Conservation (phyloP, 2,888 invertebrate genomes). For the Hyles lineata region DNA sequence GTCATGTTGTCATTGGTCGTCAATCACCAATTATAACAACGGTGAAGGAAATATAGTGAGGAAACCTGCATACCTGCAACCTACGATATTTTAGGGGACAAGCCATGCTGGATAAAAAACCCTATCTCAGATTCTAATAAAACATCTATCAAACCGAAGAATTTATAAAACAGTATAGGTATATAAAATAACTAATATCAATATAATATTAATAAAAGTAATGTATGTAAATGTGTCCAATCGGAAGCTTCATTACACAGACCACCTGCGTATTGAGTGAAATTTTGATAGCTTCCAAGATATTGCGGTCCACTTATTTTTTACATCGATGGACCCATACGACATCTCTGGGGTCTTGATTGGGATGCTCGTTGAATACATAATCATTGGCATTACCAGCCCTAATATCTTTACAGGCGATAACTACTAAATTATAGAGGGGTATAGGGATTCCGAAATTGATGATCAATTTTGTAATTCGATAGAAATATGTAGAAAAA, state of each 20-base stretch:
- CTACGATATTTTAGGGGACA: too few species aligned
- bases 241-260: background rate
- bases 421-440: slow-evolving; percentile 5
- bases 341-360: slow-evolving; percentile 9
- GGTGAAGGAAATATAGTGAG: too few species aligned
- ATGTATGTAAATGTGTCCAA: background rate
- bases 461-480: background rate
- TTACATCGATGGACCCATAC: background rate
- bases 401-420: slow-evolving; percentile 5
- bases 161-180: too few species aligned
- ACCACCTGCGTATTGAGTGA: slow-evolving; percentile 28
- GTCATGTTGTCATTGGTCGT: too few species aligned
- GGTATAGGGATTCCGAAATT: background rate
- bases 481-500: too few species aligned
- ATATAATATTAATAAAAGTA: background rate
- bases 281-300: slow-evolving; percentile 26
- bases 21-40: too few species aligned
- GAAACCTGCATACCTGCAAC: too few species aligned
- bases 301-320: slow-evolving; percentile 22
- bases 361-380: slow-evolving; percentile 22
- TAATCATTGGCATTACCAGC: background rate
- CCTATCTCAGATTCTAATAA: too few species aligned
- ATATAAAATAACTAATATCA: background rate
- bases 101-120: too few species aligned
- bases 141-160: too few species aligned